Evolutionary conservation across 2,113 vertebrate species (phyloP), one percentile per base, ranked within the genome.

Genomic region (Bambusicola thoracicus): DNA sequence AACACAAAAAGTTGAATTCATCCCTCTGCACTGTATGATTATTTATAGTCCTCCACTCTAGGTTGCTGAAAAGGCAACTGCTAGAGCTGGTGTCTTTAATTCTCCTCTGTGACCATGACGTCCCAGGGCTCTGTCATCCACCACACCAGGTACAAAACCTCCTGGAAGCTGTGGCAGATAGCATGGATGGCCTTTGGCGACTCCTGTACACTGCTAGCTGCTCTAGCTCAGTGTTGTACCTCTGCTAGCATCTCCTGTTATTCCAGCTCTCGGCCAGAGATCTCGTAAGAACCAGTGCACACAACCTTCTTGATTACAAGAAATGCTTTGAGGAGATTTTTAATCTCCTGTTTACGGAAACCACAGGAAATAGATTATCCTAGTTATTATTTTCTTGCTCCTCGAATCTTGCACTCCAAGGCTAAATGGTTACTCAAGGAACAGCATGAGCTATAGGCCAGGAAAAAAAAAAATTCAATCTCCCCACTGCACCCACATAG

Each of bases 141-240:
- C 12, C 36, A 30, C 30, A 21, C 0, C 0, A 0, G 19, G n/a
- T 16, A 29, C 2, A 2, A n/a, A 76, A 34, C 2, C 20, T 18
- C 22, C 41, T 20, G 30, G 11, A 17, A 36, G 38, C 70, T 48
- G 36, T 72, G 56, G 67, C 1, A 2, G 11, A 5, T 5, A 24
- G 7, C 1, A 27, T 4, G 21, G 11, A 4, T 12, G 38, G 25
- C 58, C 32, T 55, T 48, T 0, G 0, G 32, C 0, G 1, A 15
- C 18, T 34, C 27, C 12, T 9, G 34, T 72, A 8, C 19, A 2
- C 1, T 3, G 6, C 51, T 43, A 27, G 46, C 56, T 65, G 59
- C 81, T 62, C 0, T 0, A 66, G 30, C 17, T 43, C 25, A 5
- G 19, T 38, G 73, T 49, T 25, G 6, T 27, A 22, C 34, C 66